A percentile compares a stretch with the other conserved stretches of the same genome.
Evolutionary conservation across 1,140 invertebrate species (phyloP).

Genomic region (Phymorhynchus buccinoides): DNA sequence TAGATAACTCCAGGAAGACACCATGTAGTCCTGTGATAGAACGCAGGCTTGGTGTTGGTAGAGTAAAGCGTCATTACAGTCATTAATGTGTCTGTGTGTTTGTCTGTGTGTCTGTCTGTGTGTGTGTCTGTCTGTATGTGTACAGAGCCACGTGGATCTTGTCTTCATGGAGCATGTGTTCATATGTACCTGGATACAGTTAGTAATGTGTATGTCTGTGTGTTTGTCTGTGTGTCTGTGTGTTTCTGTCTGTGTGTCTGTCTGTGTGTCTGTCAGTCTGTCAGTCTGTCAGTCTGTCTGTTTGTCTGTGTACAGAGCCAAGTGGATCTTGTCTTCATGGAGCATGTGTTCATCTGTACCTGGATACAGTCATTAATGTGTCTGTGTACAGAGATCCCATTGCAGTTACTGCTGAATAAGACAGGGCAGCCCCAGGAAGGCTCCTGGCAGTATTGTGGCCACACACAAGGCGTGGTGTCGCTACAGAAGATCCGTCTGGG

Average conservation of each 20-base stretch:
- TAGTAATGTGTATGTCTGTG: slow-evolving; percentile 75
- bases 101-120: not conserved
- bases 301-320: slow-evolving; percentile 69
- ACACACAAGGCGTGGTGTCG: no score
- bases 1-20: slow-evolving; percentile 76
- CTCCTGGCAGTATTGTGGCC: no score
- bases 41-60: slow-evolving; percentile 69
- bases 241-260: not conserved
- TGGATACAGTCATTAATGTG: slow-evolving; percentile 72
- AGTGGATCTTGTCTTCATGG: slow-evolving; percentile 76
- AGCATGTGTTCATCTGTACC: slow-evolving; percentile 71
- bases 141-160: slow-evolving; percentile 76
- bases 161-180: slow-evolving; percentile 75
- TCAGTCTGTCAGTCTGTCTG: not conserved
- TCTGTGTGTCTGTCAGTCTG: not conserved
- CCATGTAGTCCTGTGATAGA: slow-evolving; percentile 75
- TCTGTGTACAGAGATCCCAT: slow-evolving; percentile 76
- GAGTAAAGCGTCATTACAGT: slow-evolving; percentile 71
- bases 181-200: slow-evolving; percentile 58
- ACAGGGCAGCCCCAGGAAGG: no score
- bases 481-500: no score
- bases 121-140: not conserved
- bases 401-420: no score
- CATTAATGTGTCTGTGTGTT: not conserved
- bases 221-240: no score